phyloP scores from a whole-genome alignment of 2,797 vertebrate species.

The Clarias pachynema region DNA sequence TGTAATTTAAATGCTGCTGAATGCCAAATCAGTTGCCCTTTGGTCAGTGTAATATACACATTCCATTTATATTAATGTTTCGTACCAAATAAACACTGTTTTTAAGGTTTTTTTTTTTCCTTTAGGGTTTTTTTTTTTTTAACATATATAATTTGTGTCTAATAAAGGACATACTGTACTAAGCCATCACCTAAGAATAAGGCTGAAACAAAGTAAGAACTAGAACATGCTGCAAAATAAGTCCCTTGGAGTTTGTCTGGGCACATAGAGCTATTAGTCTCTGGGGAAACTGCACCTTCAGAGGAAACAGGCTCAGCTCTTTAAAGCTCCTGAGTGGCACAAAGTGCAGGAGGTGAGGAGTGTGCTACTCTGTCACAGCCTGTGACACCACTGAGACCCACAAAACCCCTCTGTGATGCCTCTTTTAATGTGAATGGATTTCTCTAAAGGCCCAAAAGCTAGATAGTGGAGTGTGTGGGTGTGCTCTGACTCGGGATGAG shows the following conservation, averaged over 20 bases:
- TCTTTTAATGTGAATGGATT: conserved; percentile 53
- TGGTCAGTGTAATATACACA: conserved; percentile 16
- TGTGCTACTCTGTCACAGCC: conserved; percentile 40
- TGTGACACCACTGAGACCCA: conserved; percentile 41
- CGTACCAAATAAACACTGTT: background rate
- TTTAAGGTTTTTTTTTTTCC: background rate
- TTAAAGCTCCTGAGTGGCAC: conserved; percentile 38
- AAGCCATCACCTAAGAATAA: conserved; percentile 34
- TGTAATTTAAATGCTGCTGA: conserved; percentile 22
- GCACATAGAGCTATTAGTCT: conserved; percentile 47
- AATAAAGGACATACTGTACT: background rate
- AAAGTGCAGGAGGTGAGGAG: conserved; percentile 42
- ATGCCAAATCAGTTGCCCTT: background rate
- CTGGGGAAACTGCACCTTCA: conserved; percentile 28
- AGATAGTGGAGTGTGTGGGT: conserved; percentile 25
- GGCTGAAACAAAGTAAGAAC: conserved; percentile 5
- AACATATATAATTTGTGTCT: no score
- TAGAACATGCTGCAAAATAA: conserved; percentile 37
- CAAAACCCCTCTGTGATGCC: conserved; percentile 46
- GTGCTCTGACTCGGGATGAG: conserved; percentile 45
- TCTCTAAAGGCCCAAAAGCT: conserved; percentile 32
- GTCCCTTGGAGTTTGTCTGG: conserved; percentile 45
- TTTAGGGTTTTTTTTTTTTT: background rate
- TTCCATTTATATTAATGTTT: background rate
- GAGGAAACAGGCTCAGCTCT: conserved; percentile 39